phyloP scores from a whole-genome alignment of 2,113 vertebrate genomes.

The Oreochromis tanganicae region DNA sequence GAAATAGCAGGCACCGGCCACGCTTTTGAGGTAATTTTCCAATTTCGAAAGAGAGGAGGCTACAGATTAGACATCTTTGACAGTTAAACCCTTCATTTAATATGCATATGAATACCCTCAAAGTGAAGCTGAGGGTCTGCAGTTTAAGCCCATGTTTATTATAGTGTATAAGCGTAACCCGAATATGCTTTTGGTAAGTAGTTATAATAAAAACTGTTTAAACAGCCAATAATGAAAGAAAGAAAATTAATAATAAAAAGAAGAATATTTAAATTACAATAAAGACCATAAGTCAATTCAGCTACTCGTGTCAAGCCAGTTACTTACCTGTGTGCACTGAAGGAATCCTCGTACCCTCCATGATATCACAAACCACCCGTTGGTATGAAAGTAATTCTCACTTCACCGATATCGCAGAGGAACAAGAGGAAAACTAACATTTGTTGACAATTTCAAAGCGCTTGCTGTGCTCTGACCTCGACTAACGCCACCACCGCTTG shows the following conservation, averaged over 20 bases:
- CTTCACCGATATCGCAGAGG: not conserved
- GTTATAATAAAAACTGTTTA: not conserved
- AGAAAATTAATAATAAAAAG: not conserved
- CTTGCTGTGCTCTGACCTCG: not conserved
- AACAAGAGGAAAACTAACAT: not conserved
- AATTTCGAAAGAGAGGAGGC: rapidly evolving
- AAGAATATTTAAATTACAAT: not conserved
- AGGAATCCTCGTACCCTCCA: not conserved
- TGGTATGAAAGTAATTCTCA: not conserved
- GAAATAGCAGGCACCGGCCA: not conserved
- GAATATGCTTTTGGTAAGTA: not conserved
- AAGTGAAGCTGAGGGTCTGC: not conserved
- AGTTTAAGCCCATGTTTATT: not conserved
- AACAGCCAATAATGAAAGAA: not conserved
- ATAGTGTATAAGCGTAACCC: not conserved
- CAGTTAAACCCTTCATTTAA: not conserved
- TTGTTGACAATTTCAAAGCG: not conserved
- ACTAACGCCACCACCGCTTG: not conserved
- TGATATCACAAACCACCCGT: not conserved
- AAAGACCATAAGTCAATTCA: not conserved
- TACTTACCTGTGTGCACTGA: not conserved
- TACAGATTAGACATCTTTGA: not conserved
- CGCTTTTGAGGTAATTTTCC: not conserved
- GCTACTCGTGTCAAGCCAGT: not conserved
- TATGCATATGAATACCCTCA: not conserved